phyloP scores from a whole-genome alignment of 2,113 vertebrate species.

The Melanostigma gelatinosum region DNA sequence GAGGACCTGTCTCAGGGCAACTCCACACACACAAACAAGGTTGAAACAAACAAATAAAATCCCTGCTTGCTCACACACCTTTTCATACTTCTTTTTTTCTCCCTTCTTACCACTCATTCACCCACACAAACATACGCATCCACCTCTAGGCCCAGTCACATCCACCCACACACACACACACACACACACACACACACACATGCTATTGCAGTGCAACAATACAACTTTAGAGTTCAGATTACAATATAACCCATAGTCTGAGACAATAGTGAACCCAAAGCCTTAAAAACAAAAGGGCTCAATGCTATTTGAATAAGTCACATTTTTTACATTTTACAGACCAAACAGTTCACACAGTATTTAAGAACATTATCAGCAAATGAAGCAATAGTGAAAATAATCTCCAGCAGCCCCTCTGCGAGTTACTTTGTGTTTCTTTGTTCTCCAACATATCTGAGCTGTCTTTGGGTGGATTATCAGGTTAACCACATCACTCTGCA shows the following conservation, averaged over 20 bases:
- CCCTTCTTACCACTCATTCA: conserved; percentile 44
- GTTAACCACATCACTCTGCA: neutral
- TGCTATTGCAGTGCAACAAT: conserved; percentile 16
- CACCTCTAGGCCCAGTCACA: conserved; percentile 47
- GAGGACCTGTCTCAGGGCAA: conserved; percentile 61
- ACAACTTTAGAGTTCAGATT: conserved; percentile 43
- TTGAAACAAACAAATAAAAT: conserved; percentile 26
- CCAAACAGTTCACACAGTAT: neutral
- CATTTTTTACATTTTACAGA: neutral
- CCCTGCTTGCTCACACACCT: conserved; percentile 28
- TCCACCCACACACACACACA: conserved; percentile 32
- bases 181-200: conserved; percentile 8
- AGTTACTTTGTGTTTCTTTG: neutral
- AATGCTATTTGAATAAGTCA: neutral
- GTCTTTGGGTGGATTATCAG: neutral
- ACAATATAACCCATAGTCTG: conserved; percentile 44
- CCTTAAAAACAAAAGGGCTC: conserved; percentile 48
- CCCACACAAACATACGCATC: conserved; percentile 49
- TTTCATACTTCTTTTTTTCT: conserved; percentile 6
- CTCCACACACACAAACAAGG: conserved; percentile 25
- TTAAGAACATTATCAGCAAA: neutral
- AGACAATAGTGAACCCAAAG: conserved; percentile 22
- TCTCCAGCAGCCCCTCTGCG: neutral
- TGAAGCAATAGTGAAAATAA: too few relatives aligned
- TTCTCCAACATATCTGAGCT: neutral